Percentiles rank a stretch among this genome's conserved stretches.
phyloP scores from a whole-genome alignment of 2,888 invertebrate species.

The Endomychus coccineus region DNA sequence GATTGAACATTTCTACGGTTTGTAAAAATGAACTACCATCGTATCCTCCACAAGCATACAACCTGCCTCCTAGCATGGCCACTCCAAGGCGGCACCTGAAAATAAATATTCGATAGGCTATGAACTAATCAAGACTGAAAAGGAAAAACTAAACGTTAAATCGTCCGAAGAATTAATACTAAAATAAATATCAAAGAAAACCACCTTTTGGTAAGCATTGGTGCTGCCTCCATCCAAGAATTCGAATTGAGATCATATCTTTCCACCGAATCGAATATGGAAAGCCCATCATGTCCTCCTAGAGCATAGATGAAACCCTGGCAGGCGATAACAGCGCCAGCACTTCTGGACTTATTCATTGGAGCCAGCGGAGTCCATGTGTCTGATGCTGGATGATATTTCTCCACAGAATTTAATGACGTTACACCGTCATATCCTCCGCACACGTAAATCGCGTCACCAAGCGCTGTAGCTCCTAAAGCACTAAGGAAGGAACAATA shows the following conservation, averaged over 20 bases:
- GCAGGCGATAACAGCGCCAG: constrained; percentile 43
- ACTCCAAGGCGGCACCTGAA: constrained; percentile 73
- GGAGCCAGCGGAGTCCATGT: constrained; percentile 66
- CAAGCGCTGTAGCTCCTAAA: constrained; percentile 72
- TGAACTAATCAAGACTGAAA: no score
- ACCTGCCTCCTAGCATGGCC: constrained; percentile 69
- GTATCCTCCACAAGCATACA: constrained; percentile 80
- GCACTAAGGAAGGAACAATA: no score
- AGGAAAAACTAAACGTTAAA: no score
- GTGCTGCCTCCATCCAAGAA: constrained; percentile 64
- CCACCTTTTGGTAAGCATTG: constrained; percentile 67
- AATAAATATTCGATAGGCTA: constrained; percentile 5
- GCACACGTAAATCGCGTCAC: constrained; percentile 74
- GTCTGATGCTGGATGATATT: constrained; percentile 67
- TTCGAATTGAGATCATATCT: constrained; percentile 67
- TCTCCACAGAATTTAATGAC: constrained; percentile 74
- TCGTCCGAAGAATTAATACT: no score
- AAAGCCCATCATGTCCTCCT: constrained; percentile 83
- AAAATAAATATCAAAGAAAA: no score
- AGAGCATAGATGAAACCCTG: constrained; percentile 60
- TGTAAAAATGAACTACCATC: constrained; percentile 77
- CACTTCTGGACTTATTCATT: constrained; percentile 57
- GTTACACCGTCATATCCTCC: constrained; percentile 81
- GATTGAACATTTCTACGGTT: constrained; percentile 75
- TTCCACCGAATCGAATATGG: constrained; percentile 82